Base-by-base conservation (phyloP, 1,140 invertebrate genomes). In the Tachypleus tridentatus region DNA sequence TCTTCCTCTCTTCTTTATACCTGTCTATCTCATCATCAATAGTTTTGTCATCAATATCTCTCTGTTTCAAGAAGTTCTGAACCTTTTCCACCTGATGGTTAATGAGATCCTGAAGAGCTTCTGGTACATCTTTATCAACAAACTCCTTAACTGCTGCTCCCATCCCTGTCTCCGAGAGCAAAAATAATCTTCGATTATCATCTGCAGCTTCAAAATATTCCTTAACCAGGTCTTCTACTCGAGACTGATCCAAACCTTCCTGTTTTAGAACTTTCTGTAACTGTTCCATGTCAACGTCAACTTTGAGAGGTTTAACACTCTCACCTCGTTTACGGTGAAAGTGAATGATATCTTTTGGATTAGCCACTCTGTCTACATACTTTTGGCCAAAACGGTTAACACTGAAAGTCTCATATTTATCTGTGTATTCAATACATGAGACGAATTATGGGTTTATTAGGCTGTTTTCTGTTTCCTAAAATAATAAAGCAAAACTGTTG, bases 391-490 rank as follows among this genome's bases (percentile, higher is more conserved):
- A 93, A 70, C 86, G 81, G 59, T 73, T 65, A 49, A 69, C 64
- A 69, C 74, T 79, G 62, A 82, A 78, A 5, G 77, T 73, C 66
- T 80, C 77, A 70, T 77, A 77, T 48, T 77, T 86, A 63, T 85
- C 77, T 11, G 80, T 82, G 75, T 87, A 93, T 70, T 87, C 83
- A 9, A 96, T 80, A 70, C 86, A 82, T 10, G n/a, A 97, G 73
- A 64, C 93, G 80, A 65, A 98, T 84, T 3, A 97, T 79, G 2
- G 93, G 93, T 63, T 86, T 70, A 4, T 73, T 77, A 1, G 90
- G 89, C 76, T 93, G 87, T 62, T 82, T 82, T 51, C 80, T 77
- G 78, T 91, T 83, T n/a, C 85, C 88, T 79, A 67, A 9, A 73
- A 72, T 61, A 47, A 58, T 7, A 52, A 51, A 63, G 4, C 3